Evolutionary conservation across 2,113 vertebrate species (phyloP).

Genomic region (Passer domesticus): DNA sequence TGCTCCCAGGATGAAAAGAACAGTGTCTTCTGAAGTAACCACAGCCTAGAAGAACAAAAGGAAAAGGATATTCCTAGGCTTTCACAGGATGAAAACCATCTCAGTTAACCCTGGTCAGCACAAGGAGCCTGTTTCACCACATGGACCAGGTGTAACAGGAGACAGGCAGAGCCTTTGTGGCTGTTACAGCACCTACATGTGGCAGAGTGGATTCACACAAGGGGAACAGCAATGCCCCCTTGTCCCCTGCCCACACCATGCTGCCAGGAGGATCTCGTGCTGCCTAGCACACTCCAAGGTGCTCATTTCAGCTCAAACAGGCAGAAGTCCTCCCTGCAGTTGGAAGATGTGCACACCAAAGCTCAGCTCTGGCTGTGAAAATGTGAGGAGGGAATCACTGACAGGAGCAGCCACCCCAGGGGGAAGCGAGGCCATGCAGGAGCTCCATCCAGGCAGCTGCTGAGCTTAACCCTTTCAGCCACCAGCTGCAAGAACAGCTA

Average conservation of each 20-base stretch:
- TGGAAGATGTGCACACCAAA: background rate
- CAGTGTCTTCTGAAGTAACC: background rate
- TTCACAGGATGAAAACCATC: background rate
- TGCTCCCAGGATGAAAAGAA: background rate
- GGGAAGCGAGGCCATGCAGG: conserved; percentile 69
- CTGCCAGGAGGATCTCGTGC: background rate
- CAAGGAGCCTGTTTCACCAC: fast-evolving
- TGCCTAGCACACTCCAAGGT: background rate
- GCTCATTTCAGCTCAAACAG: background rate
- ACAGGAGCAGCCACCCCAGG: conserved; percentile 6
- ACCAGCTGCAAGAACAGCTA: background rate
- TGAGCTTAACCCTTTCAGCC: conserved; percentile 25
- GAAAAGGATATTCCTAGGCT: background rate
- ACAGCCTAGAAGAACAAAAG: background rate
- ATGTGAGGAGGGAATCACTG: conserved; percentile 35
- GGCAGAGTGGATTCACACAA: background rate
- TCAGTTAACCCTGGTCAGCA: background rate
- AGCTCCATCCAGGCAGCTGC: conserved; percentile 50
- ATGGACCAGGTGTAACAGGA: background rate
- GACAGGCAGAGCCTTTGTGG: background rate
- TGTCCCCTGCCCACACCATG: fast-evolving
- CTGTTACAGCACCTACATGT: fast-evolving
- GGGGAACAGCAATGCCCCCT: background rate
- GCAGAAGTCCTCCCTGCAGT: background rate
- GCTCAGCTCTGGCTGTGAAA: background rate